phyloP scores from a whole-genome alignment of 2,113 vertebrate genomes.

The Crotalus tigris region DNA sequence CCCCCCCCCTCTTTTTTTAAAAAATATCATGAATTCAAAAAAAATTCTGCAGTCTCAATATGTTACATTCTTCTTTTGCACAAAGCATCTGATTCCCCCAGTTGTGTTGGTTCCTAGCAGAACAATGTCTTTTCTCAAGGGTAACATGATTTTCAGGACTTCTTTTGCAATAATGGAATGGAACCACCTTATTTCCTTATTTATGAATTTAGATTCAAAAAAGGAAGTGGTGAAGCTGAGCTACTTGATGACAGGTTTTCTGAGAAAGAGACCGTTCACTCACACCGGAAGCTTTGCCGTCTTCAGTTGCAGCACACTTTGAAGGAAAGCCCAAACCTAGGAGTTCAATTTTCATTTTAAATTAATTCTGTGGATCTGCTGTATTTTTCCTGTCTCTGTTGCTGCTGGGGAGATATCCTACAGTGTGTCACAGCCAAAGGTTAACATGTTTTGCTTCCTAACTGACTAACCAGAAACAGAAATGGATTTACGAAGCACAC shows the following conservation, averaged over 20 bases:
- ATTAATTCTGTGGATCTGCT: neutral
- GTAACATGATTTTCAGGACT: neutral
- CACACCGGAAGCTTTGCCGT: constrained; percentile 64
- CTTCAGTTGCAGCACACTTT: constrained; percentile 25
- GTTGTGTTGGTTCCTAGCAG: neutral
- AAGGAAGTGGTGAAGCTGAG: constrained; percentile 80
- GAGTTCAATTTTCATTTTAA: neutral
- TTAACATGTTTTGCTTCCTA: constrained; percentile 22
- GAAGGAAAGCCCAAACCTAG: neutral
- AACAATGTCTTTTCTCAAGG: no score
- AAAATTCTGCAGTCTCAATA: neutral
- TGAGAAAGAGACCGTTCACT: constrained; percentile 70
- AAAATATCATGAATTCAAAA: neutral
- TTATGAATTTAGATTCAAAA: constrained; percentile 73
- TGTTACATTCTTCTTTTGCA: neutral
- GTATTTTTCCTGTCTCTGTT: neutral
- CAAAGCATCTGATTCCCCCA: neutral
- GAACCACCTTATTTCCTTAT: constrained; percentile 67
- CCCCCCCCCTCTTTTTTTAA: neutral
- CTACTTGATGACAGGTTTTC: constrained; percentile 70
- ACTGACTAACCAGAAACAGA: neutral
- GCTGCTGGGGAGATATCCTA: neutral
- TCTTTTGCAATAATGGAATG: neutral
- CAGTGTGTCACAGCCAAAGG: neutral
- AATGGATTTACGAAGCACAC: constrained; percentile 80